A percentile compares a stretch with the other conserved stretches of the same genome.
phyloP scores from a whole-genome alignment of 2,113 vertebrate genomes.

The Neotragus moschatus region DNA sequence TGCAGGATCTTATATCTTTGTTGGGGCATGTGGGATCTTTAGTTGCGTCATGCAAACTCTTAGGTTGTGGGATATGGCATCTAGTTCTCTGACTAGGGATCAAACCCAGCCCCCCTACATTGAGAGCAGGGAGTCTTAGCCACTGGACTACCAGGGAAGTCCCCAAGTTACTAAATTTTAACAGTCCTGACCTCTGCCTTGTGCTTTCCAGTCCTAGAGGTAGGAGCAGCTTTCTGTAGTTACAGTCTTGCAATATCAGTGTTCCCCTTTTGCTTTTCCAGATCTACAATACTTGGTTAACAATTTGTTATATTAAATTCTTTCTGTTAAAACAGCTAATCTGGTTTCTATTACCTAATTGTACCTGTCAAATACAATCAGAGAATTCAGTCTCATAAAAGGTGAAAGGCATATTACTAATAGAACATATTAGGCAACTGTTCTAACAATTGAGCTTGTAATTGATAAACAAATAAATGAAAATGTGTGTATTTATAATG shows the following conservation, averaged over 20 bases:
- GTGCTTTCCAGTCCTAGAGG: neutral
- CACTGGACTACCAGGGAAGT: neutral
- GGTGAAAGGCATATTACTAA: neutral
- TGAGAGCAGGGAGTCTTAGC: neutral
- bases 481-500: slow-evolving; percentile 13
- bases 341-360: slow-evolving; percentile 18
- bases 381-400: slow-evolving; percentile 31
- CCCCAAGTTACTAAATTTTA: neutral
- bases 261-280: neutral
- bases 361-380: neutral
- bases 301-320: neutral
- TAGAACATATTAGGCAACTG: neutral
- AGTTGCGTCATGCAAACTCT: neutral
- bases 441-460: slow-evolving; percentile 15
- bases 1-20: neutral
- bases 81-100: neutral
- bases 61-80: neutral
- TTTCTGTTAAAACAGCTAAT: slow-evolving; percentile 32
- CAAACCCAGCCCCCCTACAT: neutral
- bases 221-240: neutral
- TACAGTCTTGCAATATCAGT: neutral
- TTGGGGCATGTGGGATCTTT: neutral
- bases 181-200: neutral
- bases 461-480: slow-evolving; percentile 10
- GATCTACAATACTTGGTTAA: neutral